Base-by-base conservation (phyloP, 2,888 invertebrate genomes). In the Deilephila elpenor region DNA sequence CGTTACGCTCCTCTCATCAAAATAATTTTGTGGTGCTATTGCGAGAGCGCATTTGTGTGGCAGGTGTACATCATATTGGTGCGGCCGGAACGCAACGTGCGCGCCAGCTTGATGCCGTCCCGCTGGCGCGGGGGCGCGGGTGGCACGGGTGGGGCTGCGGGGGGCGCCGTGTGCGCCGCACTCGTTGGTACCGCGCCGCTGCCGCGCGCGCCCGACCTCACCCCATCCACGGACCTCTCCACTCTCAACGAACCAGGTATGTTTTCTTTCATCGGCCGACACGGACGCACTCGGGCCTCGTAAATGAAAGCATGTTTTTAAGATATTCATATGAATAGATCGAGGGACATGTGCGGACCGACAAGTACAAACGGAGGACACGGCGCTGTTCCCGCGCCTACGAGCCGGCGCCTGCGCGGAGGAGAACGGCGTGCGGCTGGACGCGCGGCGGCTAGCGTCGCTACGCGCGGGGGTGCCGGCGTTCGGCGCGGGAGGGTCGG, bases 1-100 rank as follows among this genome's bases (percentile, higher is more conserved):
- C 64, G 44, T 64, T n/a, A 64, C 64, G 11, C 44, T 44, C 14
- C 44, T 2, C 20, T 25, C 59, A 11, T 20, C 25, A 59, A 59
- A 20, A 25, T 11, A 6, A 20, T 59, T 20, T 7, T 20, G 8
- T 7, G 14, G 11, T 14, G 14, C 44, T 14, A 44, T 11, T 44
- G 11, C 11, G 11, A 44, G 44, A 25, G 5, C 59, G 59, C n/a
- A 7, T 59, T 7, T 71, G 1, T 70, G 44, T 75, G 0, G 1
- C 83, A 93, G 93, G 78, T 93, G 82, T 92, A 93, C 79, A 92
- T 93, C 77, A 93, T 93, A 60, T 75, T 92, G 71, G 83, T 90
- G 53, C 88, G 90, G 0, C 93, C 93, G 76, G 92, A 93, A 81
- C 90, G 93, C 74, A 92, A 93, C 83, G 91, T 92, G 75, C 91